Percentiles rank a stretch among this genome's conserved stretches.
These are phyloP conservation scores for Tridacna crocea DNA, from an alignment of 2,888 invertebrate genomes.

Conservation along the genomic window DNA sequence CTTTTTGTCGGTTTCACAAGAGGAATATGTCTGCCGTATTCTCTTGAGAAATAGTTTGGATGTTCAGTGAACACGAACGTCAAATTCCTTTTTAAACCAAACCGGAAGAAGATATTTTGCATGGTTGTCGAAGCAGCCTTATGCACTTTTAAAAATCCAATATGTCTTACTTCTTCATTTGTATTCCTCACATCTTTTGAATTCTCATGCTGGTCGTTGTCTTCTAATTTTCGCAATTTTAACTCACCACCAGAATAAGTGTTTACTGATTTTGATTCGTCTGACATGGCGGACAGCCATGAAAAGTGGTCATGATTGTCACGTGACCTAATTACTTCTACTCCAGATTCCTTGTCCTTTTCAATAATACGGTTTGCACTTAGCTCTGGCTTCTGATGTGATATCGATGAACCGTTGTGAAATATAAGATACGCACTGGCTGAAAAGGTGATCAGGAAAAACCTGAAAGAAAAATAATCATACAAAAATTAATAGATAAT, in stretches of 20 bases:
- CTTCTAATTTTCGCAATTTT: not conserved
- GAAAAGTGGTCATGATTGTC: not conserved
- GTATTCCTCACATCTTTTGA: not conserved
- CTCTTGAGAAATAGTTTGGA: slow-evolving; percentile 52
- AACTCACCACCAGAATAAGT: not conserved
- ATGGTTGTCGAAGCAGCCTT: slow-evolving; percentile 65
- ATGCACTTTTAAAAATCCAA: slow-evolving; percentile 66
- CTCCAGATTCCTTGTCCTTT: not conserved
- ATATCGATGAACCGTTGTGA: too few species aligned
- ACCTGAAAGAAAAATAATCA: too few species aligned
- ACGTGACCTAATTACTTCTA: not conserved
- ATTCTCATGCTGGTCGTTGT: not conserved
- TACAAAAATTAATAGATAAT: too few species aligned
- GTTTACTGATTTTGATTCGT: not conserved
- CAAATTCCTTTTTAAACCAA: slow-evolving; percentile 56
- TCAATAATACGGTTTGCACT: too few species aligned
- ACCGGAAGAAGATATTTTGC: slow-evolving; percentile 65
- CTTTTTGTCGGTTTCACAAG: slow-evolving; percentile 40
- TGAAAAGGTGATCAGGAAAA: too few species aligned
- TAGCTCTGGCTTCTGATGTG: too few species aligned
- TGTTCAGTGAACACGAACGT: slow-evolving; percentile 57
- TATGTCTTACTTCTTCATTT: slow-evolving; percentile 57
- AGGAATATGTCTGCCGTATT: slow-evolving; percentile 19
- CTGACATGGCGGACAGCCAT: not conserved
- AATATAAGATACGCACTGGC: too few species aligned